phyloP scores from a whole-genome alignment of 2,797 vertebrate species.

The Nyctalus aviator region DNA sequence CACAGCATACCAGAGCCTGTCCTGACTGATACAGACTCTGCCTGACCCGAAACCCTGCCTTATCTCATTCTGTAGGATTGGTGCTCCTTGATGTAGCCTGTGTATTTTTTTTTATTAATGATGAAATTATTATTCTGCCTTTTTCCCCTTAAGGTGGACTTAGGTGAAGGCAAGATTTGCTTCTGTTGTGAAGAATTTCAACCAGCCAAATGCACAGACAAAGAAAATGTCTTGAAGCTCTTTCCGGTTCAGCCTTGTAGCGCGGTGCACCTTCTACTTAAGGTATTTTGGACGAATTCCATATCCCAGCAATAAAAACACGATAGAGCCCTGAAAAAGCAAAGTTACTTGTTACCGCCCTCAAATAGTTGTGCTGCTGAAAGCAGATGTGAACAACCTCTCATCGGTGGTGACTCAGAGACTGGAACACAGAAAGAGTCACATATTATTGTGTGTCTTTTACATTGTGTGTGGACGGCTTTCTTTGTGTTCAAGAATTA shows the following conservation, averaged over 20 bases:
- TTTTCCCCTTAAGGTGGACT: conserved; percentile 80
- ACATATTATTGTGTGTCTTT: background rate
- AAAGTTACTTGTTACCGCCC: background rate
- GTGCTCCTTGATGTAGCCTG: background rate
- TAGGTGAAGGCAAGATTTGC: conserved; percentile 88
- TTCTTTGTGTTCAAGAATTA: conserved; percentile 5
- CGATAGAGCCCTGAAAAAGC: background rate
- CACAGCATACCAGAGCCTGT: no score
- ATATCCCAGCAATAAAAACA: background rate
- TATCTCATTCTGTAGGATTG: background rate
- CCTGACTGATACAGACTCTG: background rate
- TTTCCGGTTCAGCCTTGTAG: conserved; percentile 90
- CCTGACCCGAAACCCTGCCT: background rate
- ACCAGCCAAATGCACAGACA: conserved; percentile 88
- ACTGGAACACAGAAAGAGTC: background rate
- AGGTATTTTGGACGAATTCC: conserved; percentile 85
- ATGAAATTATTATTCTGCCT: conserved; percentile 38
- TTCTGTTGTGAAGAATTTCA: conserved; percentile 92
- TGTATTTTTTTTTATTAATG: background rate
- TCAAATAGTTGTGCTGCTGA: background rate
- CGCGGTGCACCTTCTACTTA: conserved; percentile 91
- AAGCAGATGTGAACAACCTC: background rate
- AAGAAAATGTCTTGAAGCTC: conserved; percentile 89
- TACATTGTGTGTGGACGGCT: background rate
- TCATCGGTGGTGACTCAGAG: background rate